Evolutionary conservation across 2,888 invertebrate species (phyloP), one percentile per base, ranked within the genome.

Genomic region (Drosophila glabriapex): DNA sequence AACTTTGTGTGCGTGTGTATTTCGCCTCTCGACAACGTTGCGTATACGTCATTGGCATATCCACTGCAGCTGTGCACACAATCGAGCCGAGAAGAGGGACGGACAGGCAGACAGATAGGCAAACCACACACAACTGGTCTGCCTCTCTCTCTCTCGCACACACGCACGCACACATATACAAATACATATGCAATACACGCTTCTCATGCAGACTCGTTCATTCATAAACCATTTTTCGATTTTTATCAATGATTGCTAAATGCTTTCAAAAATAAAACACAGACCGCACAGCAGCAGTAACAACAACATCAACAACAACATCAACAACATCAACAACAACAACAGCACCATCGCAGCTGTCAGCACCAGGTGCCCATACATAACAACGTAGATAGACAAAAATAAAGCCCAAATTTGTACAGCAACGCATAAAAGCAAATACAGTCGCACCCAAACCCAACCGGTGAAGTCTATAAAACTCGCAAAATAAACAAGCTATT

Each of bases 161-260:
- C 28, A 64, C 29, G 61, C 37, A 58, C 56, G n/a, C 53, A 39
- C 33, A 61, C 19, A 35, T 3, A 60, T 14, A 25, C 6, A 35
- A 4, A 22, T 3, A 55, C 25, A 41, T 28, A 16, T n/a, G 16
- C 50, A 9, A 16, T 22, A 46, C 16, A 9, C 46, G 5, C 7
- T 29, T 28, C 37, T 28, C 56, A 43, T 46, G 65, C 16, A 46
- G 53, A 70, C 62, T n/a, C 68, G 58, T 80, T 84, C 87, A 88
- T 88, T 88, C 88, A 88, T 91, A 91, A 88, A 87, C 75, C 62
- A 87, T 82, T 81, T 78, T 76, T 79, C 77, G 91, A 91, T 85
- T 87, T 88, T 88, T 91, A 87, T 88, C 91, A 88, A 88, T 88
- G 88, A 90, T 88, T 88, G 91, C 78, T 77, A 89, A 89, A 86